These are phyloP conservation scores for Saxidomus purpurata DNA, from an alignment of 1,140 invertebrate species.

Conservation along the genomic window DNA sequence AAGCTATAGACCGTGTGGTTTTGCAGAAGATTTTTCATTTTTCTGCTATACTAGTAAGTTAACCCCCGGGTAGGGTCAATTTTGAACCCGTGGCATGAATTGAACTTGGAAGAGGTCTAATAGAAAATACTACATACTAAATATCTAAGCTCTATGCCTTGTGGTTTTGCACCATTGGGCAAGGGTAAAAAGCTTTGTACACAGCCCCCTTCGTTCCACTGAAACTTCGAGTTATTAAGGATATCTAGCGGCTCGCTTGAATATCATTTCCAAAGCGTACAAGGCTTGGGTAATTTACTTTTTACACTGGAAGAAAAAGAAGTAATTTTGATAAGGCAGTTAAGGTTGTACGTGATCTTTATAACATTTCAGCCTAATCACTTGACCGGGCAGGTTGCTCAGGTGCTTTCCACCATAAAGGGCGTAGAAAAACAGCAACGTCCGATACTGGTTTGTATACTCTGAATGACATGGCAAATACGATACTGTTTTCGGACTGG, in stretches of 20 bases:
- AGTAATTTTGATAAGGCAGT: not conserved
- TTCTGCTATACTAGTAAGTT: too few relatives aligned
- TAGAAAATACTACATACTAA: too few relatives aligned
- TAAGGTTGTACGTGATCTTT: too few relatives aligned
- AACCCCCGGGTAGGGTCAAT: too few relatives aligned
- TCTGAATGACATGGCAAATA: conserved; percentile 18
- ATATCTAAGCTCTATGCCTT: too few relatives aligned
- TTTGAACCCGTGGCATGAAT: too few relatives aligned
- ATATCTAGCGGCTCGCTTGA: conserved; percentile 33
- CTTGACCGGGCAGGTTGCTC: conserved; percentile 23
- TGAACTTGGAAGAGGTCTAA: too few relatives aligned
- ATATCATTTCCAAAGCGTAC: conserved; percentile 14
- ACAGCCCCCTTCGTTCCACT: conserved; percentile 6
- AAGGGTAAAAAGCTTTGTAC: not conserved
- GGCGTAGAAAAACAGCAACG: not conserved
- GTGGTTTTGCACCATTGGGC: too few relatives aligned
- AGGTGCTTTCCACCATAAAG: too few relatives aligned
- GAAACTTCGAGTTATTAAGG: not conserved
- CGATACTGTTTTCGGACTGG: conserved; percentile 31
- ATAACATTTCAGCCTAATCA: conserved; percentile 38
- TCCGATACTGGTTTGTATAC: not conserved
- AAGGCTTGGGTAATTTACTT: conserved; percentile 47
- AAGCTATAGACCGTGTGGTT: too few relatives aligned
- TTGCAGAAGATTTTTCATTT: too few relatives aligned
- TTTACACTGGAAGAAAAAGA: not conserved